Evolutionary conservation across 2,113 vertebrate genomes (phyloP), one percentile per base, ranked within the genome.

Genomic region (Chaetura pelagica): DNA sequence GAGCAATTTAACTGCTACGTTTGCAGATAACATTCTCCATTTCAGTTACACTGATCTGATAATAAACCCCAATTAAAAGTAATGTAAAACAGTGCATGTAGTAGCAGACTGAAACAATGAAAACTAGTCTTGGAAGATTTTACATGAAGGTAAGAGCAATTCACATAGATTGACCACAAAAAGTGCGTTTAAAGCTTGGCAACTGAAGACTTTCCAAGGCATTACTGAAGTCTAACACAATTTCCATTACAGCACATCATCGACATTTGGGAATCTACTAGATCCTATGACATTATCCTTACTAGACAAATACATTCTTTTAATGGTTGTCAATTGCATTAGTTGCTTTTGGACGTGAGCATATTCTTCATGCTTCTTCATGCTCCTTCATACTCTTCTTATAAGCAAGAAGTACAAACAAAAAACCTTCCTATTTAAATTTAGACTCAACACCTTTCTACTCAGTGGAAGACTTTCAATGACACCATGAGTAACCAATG

Each of bases 241-340:
- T 89, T 95, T 91, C 88, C 84, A 85, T 74, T 93, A 80, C 72
- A 93, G 57, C 64, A 77, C 38, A 63, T 46, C 67, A 5, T 38
- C 75, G 59, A 14, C 58, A 66, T 69, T 78, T 62, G 87, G 67
- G 79, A 85, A 94, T 48, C 62, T 57, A 74, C 42, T 51, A 64
- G 79, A 80, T 95, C 76, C 87, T 82, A 66, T 90, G 81, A 96
- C 95, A 68, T 68, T 63, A 69, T n/a, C 24, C 90, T 94, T 96
- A 92, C 57, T 74, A 89, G 83, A 87, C 83, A 94, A 87, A 96
- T 52, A 69, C 30, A n/a, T 62, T 67, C 66, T 52, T 30, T 30
- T 3, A 27, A 75, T 76, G 51, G 77, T 5, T 85, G 91, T 75
- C 76, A 93, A 92, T 55, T 61, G 35, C 73, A 76, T 82, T 89